Conservation (phyloP, 2,113 vertebrate species). For the Eurypyga helias region DNA sequence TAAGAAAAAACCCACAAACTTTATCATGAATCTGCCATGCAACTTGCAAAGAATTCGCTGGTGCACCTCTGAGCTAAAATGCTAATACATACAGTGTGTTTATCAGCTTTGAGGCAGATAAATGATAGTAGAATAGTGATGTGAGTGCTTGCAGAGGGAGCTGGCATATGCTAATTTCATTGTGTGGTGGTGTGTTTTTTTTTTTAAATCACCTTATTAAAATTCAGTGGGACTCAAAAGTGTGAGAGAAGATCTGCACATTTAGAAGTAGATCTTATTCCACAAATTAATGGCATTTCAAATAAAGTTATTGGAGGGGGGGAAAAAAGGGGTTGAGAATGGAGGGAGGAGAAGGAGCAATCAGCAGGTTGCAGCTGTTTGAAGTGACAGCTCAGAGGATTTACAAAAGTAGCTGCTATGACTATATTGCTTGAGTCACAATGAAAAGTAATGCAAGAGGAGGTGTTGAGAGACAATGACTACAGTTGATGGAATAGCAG, state of each 20-base stretch:
- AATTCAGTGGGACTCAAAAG: neutral
- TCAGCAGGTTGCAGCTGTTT: neutral
- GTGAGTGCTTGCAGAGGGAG: neutral
- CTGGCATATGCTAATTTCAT: neutral
- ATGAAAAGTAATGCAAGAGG: neutral
- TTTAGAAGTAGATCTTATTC: conserved; percentile 20
- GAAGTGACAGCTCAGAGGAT: neutral
- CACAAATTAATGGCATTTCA: neutral
- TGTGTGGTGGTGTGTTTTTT: neutral
- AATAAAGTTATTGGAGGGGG: neutral
- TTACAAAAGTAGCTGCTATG: conserved; percentile 6
- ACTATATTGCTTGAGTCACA: conserved; percentile 10
- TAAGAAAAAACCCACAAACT: neutral
- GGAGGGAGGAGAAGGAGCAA: neutral
- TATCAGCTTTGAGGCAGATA: neutral
- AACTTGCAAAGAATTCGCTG: neutral
- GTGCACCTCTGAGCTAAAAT: neutral
- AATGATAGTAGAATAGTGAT: neutral
- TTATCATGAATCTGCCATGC: neutral
- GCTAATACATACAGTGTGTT: neutral
- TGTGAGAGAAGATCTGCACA: neutral
- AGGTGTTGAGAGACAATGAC: conserved; percentile 12
- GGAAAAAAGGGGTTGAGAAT: neutral
- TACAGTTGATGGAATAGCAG: conserved; percentile 1
- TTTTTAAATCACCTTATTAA: neutral